Percentiles rank a stretch among this genome's conserved stretches.
Conservation (phyloP, 37 sponge, comb jelly and placozoan species). For the Corticium candelabrum region DNA sequence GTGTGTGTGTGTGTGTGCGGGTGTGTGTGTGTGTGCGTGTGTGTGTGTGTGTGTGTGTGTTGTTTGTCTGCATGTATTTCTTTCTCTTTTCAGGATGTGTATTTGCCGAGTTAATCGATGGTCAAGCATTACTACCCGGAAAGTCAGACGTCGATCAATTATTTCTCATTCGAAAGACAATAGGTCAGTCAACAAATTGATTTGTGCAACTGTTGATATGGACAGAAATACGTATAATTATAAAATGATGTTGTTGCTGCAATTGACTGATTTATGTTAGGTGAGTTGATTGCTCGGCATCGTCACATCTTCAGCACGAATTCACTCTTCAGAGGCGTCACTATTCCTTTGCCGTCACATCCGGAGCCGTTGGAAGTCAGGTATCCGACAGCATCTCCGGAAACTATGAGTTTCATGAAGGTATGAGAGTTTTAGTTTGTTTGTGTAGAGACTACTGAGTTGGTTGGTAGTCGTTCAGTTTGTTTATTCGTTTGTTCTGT, state of each 20-base stretch:
- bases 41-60: conserved; percentile 13
- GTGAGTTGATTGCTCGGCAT: conserved; percentile 82
- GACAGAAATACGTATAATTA: no score
- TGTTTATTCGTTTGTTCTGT: neutral
- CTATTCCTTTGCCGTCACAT: conserved; percentile 61
- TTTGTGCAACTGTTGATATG: neutral
- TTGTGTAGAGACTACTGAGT: conserved; percentile 7
- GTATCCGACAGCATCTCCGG: conserved; percentile 38
- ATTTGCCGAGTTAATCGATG: conserved; percentile 91
- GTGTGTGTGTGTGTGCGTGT: no score
- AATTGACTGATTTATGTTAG: conserved; percentile 23
- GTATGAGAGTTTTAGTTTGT: conserved; percentile 13
- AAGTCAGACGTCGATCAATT: conserved; percentile 95
- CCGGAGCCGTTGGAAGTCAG: conserved; percentile 61
- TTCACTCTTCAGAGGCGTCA: conserved; percentile 69
- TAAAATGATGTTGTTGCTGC: no score
- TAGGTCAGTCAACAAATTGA: conserved; percentile 33
- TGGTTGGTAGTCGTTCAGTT: conserved; percentile 8
- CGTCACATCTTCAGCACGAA: conserved; percentile 77
- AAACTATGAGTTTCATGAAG: conserved; percentile 70
- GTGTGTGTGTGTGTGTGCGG: no score
- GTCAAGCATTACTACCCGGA: conserved; percentile 86
- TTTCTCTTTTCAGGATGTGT: conserved; percentile 59
- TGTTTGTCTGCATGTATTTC: neutral
- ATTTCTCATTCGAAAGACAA: conserved; percentile 73